These are phyloP conservation scores for Phasianus colchicus DNA, from an alignment of 2,113 vertebrate genomes.

Conservation along the genomic window DNA sequence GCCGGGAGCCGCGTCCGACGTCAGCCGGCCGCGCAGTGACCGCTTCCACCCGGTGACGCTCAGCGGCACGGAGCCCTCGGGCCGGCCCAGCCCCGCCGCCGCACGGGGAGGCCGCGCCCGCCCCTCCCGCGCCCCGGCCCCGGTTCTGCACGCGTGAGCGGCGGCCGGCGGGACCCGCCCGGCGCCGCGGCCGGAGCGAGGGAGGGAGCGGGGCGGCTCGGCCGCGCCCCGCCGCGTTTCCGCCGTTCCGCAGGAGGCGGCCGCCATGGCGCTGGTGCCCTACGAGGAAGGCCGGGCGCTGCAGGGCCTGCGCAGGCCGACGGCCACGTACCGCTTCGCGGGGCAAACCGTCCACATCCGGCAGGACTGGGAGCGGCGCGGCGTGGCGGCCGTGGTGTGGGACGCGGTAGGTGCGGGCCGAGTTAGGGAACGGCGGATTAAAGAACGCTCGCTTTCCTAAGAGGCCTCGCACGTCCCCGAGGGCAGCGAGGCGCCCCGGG, in stretches of 20 bases:
- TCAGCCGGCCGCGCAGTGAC: accelerated
- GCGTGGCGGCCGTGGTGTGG: slow-evolving; percentile 95
- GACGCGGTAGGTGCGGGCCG: slow-evolving; percentile 85
- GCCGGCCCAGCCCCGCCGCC: too few relatives aligned
- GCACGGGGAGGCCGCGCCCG: too few relatives aligned
- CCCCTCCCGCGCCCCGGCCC: too few relatives aligned
- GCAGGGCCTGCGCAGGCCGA: slow-evolving; percentile 86
- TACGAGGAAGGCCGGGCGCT: slow-evolving; percentile 82
- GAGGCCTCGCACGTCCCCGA: background rate
- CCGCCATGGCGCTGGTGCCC: slow-evolving; percentile 89
- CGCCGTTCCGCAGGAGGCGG: background rate
- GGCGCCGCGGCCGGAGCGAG: too few relatives aligned
- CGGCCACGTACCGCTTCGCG: slow-evolving; percentile 83
- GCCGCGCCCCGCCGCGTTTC: background rate
- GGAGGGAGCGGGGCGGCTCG: too few relatives aligned
- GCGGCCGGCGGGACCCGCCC: too few relatives aligned
- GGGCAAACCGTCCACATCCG: slow-evolving; percentile 80
- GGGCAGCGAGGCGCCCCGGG: accelerated
- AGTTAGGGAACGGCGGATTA: background rate
- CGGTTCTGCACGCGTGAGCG: too few relatives aligned
- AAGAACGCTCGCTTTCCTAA: background rate
- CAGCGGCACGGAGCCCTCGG: too few relatives aligned
- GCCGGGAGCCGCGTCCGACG: background rate
- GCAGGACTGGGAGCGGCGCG: slow-evolving; percentile 92
- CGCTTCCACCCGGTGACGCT: accelerated